Percentiles rank a stretch among this genome's conserved stretches.
Conservation (phyloP, 2,797 vertebrate species). For the Pseudochaenichthys georgianus region DNA sequence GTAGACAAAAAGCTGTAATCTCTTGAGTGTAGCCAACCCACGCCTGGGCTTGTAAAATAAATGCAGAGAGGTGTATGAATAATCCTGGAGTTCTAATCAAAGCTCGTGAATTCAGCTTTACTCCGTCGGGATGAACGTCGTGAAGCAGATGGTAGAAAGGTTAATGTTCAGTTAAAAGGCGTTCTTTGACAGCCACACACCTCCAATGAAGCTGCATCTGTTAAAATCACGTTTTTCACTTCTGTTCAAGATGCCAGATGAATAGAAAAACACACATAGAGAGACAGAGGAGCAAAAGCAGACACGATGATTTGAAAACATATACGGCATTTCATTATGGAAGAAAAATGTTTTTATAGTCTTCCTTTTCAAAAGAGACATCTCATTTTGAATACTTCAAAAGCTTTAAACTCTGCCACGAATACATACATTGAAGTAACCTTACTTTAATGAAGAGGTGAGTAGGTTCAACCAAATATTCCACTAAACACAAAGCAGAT, state of each 20-base stretch:
- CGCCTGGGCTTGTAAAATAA: conserved; percentile 34
- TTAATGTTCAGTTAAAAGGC: conserved; percentile 65
- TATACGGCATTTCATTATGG: conserved; percentile 17
- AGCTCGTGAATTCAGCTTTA: conserved; percentile 52
- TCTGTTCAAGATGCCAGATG: conserved; percentile 39
- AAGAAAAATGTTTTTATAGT: conserved; percentile 35
- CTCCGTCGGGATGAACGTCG: conserved; percentile 46
- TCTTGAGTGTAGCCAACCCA: conserved; percentile 32
- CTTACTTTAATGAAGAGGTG: conserved; percentile 19
- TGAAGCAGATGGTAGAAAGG: conserved; percentile 75
- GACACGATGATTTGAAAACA: conserved; percentile 16
- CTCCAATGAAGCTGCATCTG: conserved; percentile 66
- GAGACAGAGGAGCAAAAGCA: conserved; percentile 23
- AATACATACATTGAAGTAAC: conserved; percentile 33
- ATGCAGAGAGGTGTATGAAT: conserved; percentile 58
- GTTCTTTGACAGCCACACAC: conserved; percentile 64
- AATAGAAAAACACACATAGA: conserved; percentile 26
- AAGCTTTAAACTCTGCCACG: conserved; percentile 23
- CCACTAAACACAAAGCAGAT: conserved; percentile 23
- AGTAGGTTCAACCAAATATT: conserved; percentile 25
- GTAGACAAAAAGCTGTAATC: conserved; percentile 32
- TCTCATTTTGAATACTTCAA: conserved; percentile 7
- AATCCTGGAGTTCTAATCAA: conserved; percentile 69
- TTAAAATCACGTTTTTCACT: conserved; percentile 54
- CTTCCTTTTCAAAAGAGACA: conserved; percentile 43